Evolutionary conservation across 1,140 invertebrate genomes (phyloP).

Genomic region (Pogonognathellus flavescens): DNA sequence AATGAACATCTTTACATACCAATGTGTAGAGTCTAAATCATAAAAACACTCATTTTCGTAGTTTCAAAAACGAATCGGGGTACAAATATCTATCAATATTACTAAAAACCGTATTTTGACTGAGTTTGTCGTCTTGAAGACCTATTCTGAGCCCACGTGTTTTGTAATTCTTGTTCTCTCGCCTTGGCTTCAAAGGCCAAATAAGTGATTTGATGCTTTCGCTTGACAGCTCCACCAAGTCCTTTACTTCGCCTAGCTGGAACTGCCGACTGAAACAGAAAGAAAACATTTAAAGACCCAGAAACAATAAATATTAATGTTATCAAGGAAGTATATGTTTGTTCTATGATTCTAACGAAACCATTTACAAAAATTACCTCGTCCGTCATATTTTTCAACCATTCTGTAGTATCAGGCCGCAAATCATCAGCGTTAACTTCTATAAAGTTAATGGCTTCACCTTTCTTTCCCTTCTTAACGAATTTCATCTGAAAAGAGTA

Average conservation of each 20-base stretch:
- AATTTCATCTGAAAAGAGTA: conserved; percentile 60
- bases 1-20: no score
- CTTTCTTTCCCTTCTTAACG: conserved; percentile 70
- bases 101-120: conserved; percentile 89
- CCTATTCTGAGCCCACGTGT: conserved; percentile 91
- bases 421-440: conserved; percentile 89
- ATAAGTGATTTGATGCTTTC: conserved; percentile 97
- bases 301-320: conserved; percentile 34
- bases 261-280: conserved; percentile 59
- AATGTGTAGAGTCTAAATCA: no score
- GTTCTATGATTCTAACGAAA: no score
- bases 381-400: conserved; percentile 78
- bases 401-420: conserved; percentile 82
- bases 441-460: conserved; percentile 77
- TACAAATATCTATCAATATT: background rate
- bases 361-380: conserved; percentile 55
- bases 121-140: conserved; percentile 86
- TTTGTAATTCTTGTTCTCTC: conserved; percentile 92
- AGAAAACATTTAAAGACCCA: no score
- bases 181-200: conserved; percentile 91
- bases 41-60: background rate
- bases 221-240: conserved; percentile 69
- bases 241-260: conserved; percentile 55
- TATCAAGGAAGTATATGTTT: no score
- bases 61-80: background rate